phyloP scores from a whole-genome alignment of 2,113 vertebrate genomes.

The Xyrauchen texanus region DNA sequence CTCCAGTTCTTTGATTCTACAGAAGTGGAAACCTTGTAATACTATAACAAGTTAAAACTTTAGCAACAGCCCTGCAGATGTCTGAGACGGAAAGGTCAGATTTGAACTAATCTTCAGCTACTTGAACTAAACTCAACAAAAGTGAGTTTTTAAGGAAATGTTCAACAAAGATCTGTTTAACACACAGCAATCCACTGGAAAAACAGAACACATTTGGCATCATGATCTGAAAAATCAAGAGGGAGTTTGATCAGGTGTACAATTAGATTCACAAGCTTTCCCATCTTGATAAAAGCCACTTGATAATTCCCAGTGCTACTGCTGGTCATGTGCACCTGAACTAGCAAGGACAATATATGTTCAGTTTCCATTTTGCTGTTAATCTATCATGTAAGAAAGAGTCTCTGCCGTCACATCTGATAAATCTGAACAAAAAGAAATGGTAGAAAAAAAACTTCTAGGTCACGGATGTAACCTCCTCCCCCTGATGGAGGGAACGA shows the following conservation, averaged over 20 bases:
- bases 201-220: conserved; percentile 34
- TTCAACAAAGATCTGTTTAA: conserved; percentile 47
- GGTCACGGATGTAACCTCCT: too few relatives aligned
- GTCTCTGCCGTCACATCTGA: conserved; percentile 30
- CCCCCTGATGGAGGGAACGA: too few relatives aligned
- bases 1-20: conserved; percentile 9
- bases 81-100: conserved; percentile 8
- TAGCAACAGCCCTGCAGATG: conserved; percentile 39
- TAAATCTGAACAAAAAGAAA: background rate
- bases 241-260: conserved; percentile 38
- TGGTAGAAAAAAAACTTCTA: too few relatives aligned
- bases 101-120: conserved; percentile 9
- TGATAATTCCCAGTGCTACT: conserved; percentile 48
- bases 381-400: conserved; percentile 30
- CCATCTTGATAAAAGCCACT: conserved; percentile 51
- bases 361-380: conserved; percentile 38
- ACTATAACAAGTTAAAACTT: conserved; percentile 5
- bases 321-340: conserved; percentile 60
- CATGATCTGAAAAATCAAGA: conserved; percentile 41
- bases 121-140: conserved; percentile 26
- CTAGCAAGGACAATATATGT: conserved; percentile 46
- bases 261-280: conserved; percentile 43
- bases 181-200: conserved; percentile 44
- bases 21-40: conserved; percentile 16
- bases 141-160: conserved; percentile 19